Evolutionary conservation across 2,888 invertebrate species (phyloP), one percentile per base, ranked within the genome.

Genomic region (Cataglyphis cursor): DNA sequence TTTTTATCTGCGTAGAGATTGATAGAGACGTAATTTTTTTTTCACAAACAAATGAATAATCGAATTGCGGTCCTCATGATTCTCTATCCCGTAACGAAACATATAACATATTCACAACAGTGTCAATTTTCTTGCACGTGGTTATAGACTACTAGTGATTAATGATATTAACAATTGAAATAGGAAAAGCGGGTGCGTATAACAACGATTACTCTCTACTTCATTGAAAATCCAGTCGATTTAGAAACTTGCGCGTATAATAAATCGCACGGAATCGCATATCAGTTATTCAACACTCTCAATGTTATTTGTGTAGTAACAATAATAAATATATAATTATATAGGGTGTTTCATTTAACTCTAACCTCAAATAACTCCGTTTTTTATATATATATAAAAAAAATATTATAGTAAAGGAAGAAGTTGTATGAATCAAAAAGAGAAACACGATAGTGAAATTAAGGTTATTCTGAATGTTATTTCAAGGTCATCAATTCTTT

Each of bases 31-130:
- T 31, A 35, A 59, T 31, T 10, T 10, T 4, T 4, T 6, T 21
- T 18, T 10, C 2, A 3, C 51, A 54, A 15, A 35, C 4, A 59
- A 65, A 72, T 12, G 3, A 41, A 44, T 8, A 41, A 24, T 44
- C n/a, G 1, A 21, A 54, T 8, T 35, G 9, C 59, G 15, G 24
- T 74, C 64, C 75, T 85, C 74, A 48, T 66, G 64, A 75, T 75
- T 68, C 64, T 74, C 83, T 59, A 51, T 51, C 8, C n/a, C 62
- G 35, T 82, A 87, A 87, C 84, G 87, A 82, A 57, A 82, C 65
- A 80, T 83, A 88, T 78, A 88, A 84, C 81, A 35, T 72, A 75
- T 82, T 84, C 89, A 85, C 87, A 85, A 89, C 66, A 84, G 54
- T 59, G 44, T 85, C 82, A 81, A 70, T 81, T 85, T 54, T 70